Evolutionary conservation across 1,140 invertebrate species (phyloP).

Genomic region (Sinonovacula constricta): DNA sequence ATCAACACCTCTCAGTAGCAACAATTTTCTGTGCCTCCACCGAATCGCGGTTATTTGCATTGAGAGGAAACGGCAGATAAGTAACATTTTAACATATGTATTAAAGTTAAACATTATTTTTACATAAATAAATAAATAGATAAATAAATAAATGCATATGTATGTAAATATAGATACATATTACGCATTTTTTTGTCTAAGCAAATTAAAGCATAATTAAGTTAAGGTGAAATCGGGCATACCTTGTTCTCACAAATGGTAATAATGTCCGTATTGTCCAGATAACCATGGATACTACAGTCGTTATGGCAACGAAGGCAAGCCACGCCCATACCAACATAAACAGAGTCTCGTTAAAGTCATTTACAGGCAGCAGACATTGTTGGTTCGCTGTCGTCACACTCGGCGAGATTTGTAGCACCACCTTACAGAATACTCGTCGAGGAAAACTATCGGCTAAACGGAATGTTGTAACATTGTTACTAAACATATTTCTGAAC

Average conservation of each 20-base stretch:
- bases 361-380: background rate
- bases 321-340: constrained; percentile 44
- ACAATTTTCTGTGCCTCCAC: no score
- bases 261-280: constrained; percentile 24
- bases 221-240: no score
- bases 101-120: background rate
- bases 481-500: background rate
- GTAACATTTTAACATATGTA: background rate
- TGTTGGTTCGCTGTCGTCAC: background rate
- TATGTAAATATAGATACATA: no score
- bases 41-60: no score
- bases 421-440: constrained; percentile 1
- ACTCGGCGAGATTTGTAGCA: background rate
- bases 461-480: constrained; percentile 25
- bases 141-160: background rate
- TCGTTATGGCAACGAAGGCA: constrained; percentile 40
- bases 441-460: constrained; percentile 14
- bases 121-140: background rate
- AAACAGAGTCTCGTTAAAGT: constrained; percentile 32
- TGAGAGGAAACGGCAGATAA: background rate
- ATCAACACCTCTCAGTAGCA: no score
- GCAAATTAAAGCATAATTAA: no score
- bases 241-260: constrained; percentile 31
- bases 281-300: background rate
- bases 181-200: no score